Evolutionary conservation across 2,113 vertebrate species (phyloP), one percentile per base, ranked within the genome.

Genomic region (Gallinago jamesoni): DNA sequence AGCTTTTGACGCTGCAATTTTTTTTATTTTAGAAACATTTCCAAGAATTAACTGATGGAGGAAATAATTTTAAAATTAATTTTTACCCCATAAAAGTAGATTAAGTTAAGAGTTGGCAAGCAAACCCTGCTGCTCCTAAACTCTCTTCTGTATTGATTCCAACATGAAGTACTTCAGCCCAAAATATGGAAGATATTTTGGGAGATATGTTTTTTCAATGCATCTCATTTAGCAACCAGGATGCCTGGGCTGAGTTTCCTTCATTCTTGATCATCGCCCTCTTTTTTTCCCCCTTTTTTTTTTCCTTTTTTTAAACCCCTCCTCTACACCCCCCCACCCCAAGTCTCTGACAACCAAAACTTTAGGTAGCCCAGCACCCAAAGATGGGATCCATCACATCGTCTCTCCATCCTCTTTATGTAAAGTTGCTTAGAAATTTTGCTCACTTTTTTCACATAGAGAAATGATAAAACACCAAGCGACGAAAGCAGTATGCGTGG

Each of bases 331-430:
- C 10, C 21, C 47, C 21, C 47, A 22, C 21, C 47, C 47, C 47
- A 48, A 48, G 47, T 63, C 24, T 68, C 43, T 30, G 33, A 31
- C 14, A 72, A 8, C 5, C 81, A 35, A 62, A 48, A 55, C 8
- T 8, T 41, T 1, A 11, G 9, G 18, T 6, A 62, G 6, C 35
- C 8, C 47, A 35, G 1, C 5, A 3, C 12, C 9, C 20, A 14
- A 8, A 47, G 35, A 10, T 9, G 4, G 33, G 14, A 57, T 62
- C 37, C 50, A 66, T 37, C 45, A 16, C 73, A 31, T 43, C 52
- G 1, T 21, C 21, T 83, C 45, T 60, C 43, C 35, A 13, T n/a
- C 47, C 13, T 23, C 25, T 62, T 63, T 17, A 16, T 27, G 12
- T 12, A n/a, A 12, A 62, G 53, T 5, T 55, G 27, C 31, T 94